These are phyloP conservation scores for Micromesistius poutassou DNA, from an alignment of 2,797 vertebrate genomes.

Conservation along the genomic window DNA sequence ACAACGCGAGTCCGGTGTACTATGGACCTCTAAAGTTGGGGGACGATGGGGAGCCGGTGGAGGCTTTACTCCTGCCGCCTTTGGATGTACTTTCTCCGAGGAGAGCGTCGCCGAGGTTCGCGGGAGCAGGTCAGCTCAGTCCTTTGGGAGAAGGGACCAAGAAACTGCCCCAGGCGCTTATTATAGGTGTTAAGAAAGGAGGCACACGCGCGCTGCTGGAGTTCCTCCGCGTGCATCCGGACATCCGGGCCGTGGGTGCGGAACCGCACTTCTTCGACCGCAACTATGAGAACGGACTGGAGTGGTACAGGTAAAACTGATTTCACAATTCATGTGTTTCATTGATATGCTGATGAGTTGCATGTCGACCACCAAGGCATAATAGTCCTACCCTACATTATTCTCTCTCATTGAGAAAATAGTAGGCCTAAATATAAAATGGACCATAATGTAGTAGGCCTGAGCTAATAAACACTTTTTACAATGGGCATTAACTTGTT, in stretches of 20 bases:
- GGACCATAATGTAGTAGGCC: background rate
- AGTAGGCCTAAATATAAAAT: background rate
- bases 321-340: background rate
- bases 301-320: constrained; percentile 80
- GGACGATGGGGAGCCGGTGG: constrained; percentile 3
- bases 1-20: constrained; percentile 26
- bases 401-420: background rate
- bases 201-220: constrained; percentile 92
- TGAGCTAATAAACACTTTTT: background rate
- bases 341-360: background rate
- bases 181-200: constrained; percentile 86
- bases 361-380: background rate
- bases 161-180: constrained; percentile 76
- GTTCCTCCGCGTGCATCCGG: constrained; percentile 89
- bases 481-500: background rate
- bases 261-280: constrained; percentile 96
- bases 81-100: constrained; percentile 44
- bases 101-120: constrained; percentile 51
- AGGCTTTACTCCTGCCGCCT: constrained; percentile 34
- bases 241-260: constrained; percentile 88
- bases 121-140: constrained; percentile 59
- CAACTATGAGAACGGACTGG: constrained; percentile 84
- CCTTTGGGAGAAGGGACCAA: constrained; percentile 69
- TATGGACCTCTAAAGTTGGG: background rate
- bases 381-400: too few relatives aligned